Evolutionary conservation across 2,888 invertebrate genomes (phyloP), one percentile per base, ranked within the genome.

Genomic region (Stegana nigrithorax): DNA sequence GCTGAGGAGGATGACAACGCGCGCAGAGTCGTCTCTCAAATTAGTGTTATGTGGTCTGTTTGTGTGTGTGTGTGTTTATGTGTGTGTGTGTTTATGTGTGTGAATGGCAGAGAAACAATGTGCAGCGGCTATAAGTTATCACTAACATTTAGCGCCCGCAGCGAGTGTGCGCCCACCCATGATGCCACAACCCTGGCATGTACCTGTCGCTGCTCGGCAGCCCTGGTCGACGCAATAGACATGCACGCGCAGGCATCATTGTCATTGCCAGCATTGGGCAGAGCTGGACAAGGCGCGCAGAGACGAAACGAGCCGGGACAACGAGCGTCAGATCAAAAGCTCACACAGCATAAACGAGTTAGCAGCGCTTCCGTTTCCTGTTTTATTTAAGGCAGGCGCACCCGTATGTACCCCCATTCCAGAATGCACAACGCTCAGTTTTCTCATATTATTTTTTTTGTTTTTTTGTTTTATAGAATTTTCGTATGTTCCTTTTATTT

Each of bases 331-430:
- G 25, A 23, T 53, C 21, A 32, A 29, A 53, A 29, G 32, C 23
- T n/a, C n/a, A 53, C 53, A 53, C 19, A 29, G 21, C 53, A 53
- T 53, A 53, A 53, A 53, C 53, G 32, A 53, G 53, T 53, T 53
- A 53, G 26, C 29, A 53, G 17, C 53, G 67, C 76, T 76, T 78
- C 76, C 75, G 74, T 71, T 75, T 78, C 78, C 77, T 60, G 76
- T 62, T 63, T 73, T 65, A 14, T n/a, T 44, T 14, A 17, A 17
- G 17, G 44, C 8, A 44, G 10, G 36, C 2, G 4, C 12, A n/a
- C n/a, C n/a, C n/a, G n/a, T n/a, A n/a, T n/a, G n/a, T n/a, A n/a
- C n/a, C n/a, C n/a, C n/a, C n/a, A n/a, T n/a, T n/a, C n/a, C n/a
- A n/a, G n/a, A n/a, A n/a, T n/a, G n/a, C n/a, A n/a, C n/a, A n/a